Evolutionary conservation across 2,888 invertebrate genomes (phyloP).

Genomic region (Clunio marinus): DNA sequence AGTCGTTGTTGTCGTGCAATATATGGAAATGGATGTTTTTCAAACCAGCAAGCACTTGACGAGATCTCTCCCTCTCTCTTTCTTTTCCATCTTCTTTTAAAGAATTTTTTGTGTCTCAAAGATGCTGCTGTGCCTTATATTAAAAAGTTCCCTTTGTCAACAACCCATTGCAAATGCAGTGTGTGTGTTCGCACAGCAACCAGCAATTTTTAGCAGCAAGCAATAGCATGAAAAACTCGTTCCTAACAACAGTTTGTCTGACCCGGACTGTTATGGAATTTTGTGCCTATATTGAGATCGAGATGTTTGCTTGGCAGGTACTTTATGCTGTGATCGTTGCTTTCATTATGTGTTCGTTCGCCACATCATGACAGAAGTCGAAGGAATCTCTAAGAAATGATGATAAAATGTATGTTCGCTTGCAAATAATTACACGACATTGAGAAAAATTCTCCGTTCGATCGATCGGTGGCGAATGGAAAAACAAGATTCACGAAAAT

Average conservation of each 20-base stretch:
- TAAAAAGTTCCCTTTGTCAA: background rate
- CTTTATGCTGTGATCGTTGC: background rate
- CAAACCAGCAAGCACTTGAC: constrained; percentile 15
- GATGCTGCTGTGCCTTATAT: background rate
- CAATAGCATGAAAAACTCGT: constrained; percentile 21
- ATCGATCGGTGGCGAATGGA: background rate
- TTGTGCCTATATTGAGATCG: constrained; percentile 35
- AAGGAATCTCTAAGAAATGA: background rate
- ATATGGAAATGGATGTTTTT: background rate
- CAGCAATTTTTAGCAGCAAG: no score
- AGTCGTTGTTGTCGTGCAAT: background rate
- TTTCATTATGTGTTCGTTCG: background rate
- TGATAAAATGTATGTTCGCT: constrained; percentile 20
- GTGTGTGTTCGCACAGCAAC: background rate
- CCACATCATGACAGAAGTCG: background rate
- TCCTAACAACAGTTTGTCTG: constrained; percentile 38
- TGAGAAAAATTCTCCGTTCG: constrained; percentile 22
- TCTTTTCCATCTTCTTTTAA: no score
- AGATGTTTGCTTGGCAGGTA: background rate
- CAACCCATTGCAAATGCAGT: background rate
- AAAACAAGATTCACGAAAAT: constrained; percentile 11
- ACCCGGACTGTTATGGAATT: constrained; percentile 28
- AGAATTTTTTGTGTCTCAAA: background rate
- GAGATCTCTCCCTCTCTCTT: background rate
- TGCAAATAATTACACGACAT: constrained; percentile 35